These are phyloP conservation scores for Lasioglossum lativentre DNA, from an alignment of 2,888 invertebrate species.

Conservation along the genomic window DNA sequence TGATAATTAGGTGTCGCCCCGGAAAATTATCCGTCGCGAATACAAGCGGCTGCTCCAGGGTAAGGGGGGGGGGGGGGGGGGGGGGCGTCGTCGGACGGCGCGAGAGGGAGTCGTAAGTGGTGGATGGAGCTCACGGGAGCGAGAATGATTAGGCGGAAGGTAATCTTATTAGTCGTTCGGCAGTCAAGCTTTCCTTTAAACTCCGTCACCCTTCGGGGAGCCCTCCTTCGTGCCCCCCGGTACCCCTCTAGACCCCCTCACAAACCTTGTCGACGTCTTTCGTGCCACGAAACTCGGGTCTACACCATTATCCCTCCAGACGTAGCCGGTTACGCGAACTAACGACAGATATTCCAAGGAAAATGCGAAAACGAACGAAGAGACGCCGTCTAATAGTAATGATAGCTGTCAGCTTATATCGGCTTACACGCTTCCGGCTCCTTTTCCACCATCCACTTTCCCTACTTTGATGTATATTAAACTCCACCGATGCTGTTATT, in stretches of 20 bases:
- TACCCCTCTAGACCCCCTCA: neutral
- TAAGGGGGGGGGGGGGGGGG: too few species aligned
- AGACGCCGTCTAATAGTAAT: slow-evolving; percentile 26
- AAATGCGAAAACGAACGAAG: slow-evolving; percentile 39
- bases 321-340: slow-evolving; percentile 40
- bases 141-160: slow-evolving; percentile 67
- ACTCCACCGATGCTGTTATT: neutral
- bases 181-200: slow-evolving; percentile 71
- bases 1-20: slow-evolving; percentile 80
- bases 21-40: slow-evolving; percentile 73
- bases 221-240: neutral
- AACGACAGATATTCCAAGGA: slow-evolving; percentile 51
- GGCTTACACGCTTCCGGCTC: slow-evolving; percentile 13
- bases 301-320: slow-evolving; percentile 51
- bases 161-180: slow-evolving; percentile 76
- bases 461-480: slow-evolving; percentile 5
- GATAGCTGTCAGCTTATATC: slow-evolving; percentile 31
- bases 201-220: slow-evolving; percentile 34
- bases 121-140: slow-evolving; percentile 50
- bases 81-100: neutral
- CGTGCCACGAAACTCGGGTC: neutral
- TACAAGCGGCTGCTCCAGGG: slow-evolving; percentile 25
- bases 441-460: slow-evolving; percentile 11
- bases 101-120: slow-evolving; percentile 26
- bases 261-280: neutral